phyloP scores from a whole-genome alignment of 2,113 vertebrate species.

The Pterophyllum scalare region DNA sequence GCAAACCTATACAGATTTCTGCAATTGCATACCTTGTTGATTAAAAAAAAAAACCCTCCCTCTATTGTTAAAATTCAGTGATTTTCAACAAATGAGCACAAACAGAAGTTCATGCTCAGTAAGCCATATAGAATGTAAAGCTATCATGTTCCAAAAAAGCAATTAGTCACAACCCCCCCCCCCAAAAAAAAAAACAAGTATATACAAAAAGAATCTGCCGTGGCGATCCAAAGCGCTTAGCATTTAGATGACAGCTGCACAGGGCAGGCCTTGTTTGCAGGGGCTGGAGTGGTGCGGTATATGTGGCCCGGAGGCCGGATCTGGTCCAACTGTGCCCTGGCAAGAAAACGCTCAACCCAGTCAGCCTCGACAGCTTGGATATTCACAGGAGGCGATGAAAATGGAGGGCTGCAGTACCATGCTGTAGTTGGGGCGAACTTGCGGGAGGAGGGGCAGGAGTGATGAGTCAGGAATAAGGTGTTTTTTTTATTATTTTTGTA shows the following conservation, averaged over 20 bases:
- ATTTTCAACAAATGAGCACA: constrained; percentile 45
- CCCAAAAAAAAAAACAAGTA: constrained; percentile 12
- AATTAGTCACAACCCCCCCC: constrained; percentile 48
- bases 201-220: constrained; percentile 57
- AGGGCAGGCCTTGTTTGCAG: constrained; percentile 72
- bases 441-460: constrained; percentile 25
- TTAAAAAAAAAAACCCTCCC: constrained; percentile 21
- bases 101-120: constrained; percentile 45
- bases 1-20: constrained; percentile 18
- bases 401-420: constrained; percentile 65
- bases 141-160: constrained; percentile 50
- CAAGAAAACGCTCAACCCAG: constrained; percentile 74
- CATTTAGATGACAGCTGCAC: constrained; percentile 77
- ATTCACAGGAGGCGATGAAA: constrained; percentile 78
- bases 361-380: constrained; percentile 83
- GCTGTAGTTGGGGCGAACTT: constrained; percentile 44
- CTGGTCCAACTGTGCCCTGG: constrained; percentile 82
- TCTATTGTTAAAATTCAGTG: constrained; percentile 38
- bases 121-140: constrained; percentile 48
- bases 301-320: constrained; percentile 77
- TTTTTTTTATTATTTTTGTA: constrained; percentile 68
- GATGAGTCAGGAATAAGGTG: constrained; percentile 63
- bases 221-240: constrained; percentile 66
- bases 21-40: constrained; percentile 24
- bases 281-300: constrained; percentile 71